Conservation (phyloP, 1,140 invertebrate species). For the Lepidurus apus region DNA sequence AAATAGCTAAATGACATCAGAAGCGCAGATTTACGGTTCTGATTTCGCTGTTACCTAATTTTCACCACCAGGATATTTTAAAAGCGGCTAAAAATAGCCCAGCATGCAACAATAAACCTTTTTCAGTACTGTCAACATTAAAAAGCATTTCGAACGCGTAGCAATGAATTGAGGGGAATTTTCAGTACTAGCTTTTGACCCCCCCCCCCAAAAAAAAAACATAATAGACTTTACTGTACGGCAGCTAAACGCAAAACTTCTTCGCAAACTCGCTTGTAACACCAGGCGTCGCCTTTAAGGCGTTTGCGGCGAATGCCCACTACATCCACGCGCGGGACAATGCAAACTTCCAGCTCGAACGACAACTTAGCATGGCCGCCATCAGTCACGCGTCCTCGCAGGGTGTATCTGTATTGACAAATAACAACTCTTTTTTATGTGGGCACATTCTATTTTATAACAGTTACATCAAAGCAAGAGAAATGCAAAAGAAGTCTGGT, state of each 20-base stretch:
- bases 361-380: conserved; percentile 48
- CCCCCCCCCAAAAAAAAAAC: neutral
- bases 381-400: conserved; percentile 51
- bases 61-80: neutral
- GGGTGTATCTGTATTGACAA: conserved; percentile 52
- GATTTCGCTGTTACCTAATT: neutral
- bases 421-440: conserved; percentile 29
- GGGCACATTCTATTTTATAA: neutral
- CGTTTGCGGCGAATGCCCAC: conserved; percentile 70
- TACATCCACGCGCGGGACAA: conserved; percentile 48
- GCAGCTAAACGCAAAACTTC: conserved; percentile 62
- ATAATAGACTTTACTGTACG: conserved; percentile 31
- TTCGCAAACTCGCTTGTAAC: conserved; percentile 79
- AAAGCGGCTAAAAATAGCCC: no score
- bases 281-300: conserved; percentile 75
- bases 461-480: neutral
- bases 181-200: neutral
- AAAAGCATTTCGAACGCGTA: neutral
- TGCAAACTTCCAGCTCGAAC: conserved; percentile 77
- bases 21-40: neutral
- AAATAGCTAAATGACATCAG: neutral
- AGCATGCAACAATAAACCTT: no score
- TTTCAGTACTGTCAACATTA: no score
- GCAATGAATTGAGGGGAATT: neutral
- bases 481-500: neutral